Base-by-base conservation (phyloP, 2,888 invertebrate genomes). In the Mimas tiliae region DNA sequence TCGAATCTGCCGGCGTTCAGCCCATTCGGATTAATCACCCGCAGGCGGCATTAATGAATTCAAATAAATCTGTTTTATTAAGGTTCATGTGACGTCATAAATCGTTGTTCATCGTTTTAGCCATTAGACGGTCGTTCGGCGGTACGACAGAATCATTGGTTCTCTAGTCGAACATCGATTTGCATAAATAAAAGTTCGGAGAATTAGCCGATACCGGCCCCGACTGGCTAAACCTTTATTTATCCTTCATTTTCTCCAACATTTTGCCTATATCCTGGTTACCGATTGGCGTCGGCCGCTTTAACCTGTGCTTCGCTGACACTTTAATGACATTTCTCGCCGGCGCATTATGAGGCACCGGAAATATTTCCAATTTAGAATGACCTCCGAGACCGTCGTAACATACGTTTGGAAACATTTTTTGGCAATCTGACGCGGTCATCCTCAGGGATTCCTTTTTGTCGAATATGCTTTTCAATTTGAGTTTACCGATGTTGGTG, bases 381-480 rank as follows among this genome's bases (percentile, higher is more conserved):
- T 94, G 94, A 0, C 95, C 95, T 0, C 95, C 95, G 9, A 95
- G 75, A 0, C 95, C 95, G 70, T 95, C 91, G 64, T 94, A 95
- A 0, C 87, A 84, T 0, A 86, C 77, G 63, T 89, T 82, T 81
- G 67, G 2, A 71, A 70, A 0, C 69, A 66, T 1, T 74, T 73
- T 3, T 68, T 52, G 34, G 1, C 77, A 76, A 14, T 74, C 73
- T 0, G 70, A 69, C 6, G 85, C 68, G 6, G 80, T 81, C 0
- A 87, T 72, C 27, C 75, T 80, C 0, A 83, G 67, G 0, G 81
- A 75, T 47, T 82, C 79, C 58, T 86, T 89, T 50, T 79, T 84
- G 65, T 85, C 79, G 66, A 88, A 89, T 58, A 90, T 90, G 68
- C 90, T 90, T 63, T 65, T 45, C 9, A 63, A 62, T 62, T 64